Percentiles rank a stretch among this genome's conserved stretches.
These are phyloP conservation scores for Pagetopsis macropterus DNA, from an alignment of 2,797 vertebrate genomes.

Conservation along the genomic window DNA sequence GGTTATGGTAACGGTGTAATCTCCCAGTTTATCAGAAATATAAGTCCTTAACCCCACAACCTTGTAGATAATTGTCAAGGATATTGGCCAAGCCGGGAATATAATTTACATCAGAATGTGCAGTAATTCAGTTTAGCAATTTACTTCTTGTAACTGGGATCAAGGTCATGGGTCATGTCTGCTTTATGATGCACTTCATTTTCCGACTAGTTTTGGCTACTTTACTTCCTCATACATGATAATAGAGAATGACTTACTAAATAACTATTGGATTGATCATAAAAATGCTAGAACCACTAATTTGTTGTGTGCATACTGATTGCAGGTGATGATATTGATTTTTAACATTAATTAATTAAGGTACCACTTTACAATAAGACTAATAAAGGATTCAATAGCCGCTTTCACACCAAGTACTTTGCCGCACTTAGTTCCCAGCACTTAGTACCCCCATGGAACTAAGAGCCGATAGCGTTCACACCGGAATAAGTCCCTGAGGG, in stretches of 20 bases:
- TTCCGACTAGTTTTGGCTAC: neutral
- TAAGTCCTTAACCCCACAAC: conserved; percentile 21
- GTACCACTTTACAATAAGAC: too few species aligned
- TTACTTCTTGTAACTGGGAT: neutral
- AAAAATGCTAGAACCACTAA: neutral
- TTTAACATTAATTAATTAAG: neutral
- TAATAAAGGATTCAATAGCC: too few species aligned
- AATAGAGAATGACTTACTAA: neutral
- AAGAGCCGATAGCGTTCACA: too few species aligned
- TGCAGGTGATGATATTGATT: neutral
- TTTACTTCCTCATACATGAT: neutral
- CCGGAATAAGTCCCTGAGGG: too few species aligned
- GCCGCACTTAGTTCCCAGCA: too few species aligned
- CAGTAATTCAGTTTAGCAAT: conserved; percentile 17
- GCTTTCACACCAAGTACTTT: too few species aligned
- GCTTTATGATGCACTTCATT: neutral
- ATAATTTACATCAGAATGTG: neutral
- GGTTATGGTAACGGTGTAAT: conserved; percentile 16
- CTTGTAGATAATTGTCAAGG: conserved; percentile 38
- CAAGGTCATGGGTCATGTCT: conserved; percentile 10
- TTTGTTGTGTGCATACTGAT: neutral
- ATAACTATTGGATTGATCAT: neutral
- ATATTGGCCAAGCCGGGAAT: neutral
- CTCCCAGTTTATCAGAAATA: conserved; percentile 25
- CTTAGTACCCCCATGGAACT: too few species aligned